Conservation (phyloP, 2,888 invertebrate genomes). For the Pecten maximus region DNA sequence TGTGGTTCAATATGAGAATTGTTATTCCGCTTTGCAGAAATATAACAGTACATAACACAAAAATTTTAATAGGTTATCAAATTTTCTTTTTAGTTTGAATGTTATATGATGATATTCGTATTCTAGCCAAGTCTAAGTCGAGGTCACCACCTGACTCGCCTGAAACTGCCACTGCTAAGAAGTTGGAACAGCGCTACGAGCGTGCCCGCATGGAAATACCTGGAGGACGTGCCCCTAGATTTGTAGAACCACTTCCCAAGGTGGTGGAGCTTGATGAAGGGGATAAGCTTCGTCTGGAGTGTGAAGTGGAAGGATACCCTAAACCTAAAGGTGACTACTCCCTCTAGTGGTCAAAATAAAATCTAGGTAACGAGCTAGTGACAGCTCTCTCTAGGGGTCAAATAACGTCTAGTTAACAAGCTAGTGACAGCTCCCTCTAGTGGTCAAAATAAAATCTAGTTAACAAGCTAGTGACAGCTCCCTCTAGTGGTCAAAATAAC, state of each 20-base stretch:
- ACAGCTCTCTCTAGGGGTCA: too few species aligned
- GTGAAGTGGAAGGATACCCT: conserved; percentile 78
- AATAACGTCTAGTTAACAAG: too few species aligned
- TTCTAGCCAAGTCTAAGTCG: conserved; percentile 61
- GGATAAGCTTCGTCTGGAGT: conserved; percentile 77
- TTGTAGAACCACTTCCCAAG: conserved; percentile 76
- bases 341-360: background rate
- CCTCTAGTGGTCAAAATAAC: too few species aligned
- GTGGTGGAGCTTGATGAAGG: conserved; percentile 77
- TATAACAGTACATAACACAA: too few species aligned
- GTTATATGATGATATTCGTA: background rate
- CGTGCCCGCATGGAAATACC: conserved; percentile 53
- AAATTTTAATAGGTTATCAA: too few species aligned
- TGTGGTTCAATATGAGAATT: too few species aligned
- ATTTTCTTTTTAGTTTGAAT: background rate
- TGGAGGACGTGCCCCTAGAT: conserved; percentile 72
- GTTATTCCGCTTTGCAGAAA: too few species aligned
- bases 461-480: too few species aligned
- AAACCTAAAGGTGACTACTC: conserved; percentile 76
- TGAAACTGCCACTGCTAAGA: conserved; percentile 50
- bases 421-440: too few species aligned
- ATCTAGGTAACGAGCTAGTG: too few species aligned
- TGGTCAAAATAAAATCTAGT: too few species aligned
- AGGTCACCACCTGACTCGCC: conserved; percentile 59
- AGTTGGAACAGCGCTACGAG: conserved; percentile 50